A percentile compares a stretch with the other conserved stretches of the same genome.
These are phyloP conservation scores for Mobula birostris DNA, from an alignment of 2,113 vertebrate species.

Conservation along the genomic window DNA sequence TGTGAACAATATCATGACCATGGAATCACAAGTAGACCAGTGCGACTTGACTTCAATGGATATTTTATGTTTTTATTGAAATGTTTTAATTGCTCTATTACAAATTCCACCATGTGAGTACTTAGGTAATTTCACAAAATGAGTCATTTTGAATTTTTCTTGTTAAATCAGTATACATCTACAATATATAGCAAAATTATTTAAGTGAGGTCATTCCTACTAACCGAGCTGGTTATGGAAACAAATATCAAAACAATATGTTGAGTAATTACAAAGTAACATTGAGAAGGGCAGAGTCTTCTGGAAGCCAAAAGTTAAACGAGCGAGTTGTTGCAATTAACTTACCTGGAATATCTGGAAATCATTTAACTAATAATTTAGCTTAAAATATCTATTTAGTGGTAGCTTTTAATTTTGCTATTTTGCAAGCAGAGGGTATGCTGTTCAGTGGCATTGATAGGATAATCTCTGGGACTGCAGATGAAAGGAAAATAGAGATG, in stretches of 20 bases:
- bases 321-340: too few species aligned
- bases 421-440: too few species aligned
- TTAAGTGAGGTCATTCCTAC: not conserved
- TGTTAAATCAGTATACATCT: not conserved
- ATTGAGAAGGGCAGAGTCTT: too few species aligned
- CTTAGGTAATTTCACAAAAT: not conserved
- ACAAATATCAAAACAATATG: not conserved
- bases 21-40: not conserved
- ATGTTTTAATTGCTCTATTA: not conserved
- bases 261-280: too few species aligned
- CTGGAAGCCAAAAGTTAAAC: too few species aligned
- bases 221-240: not conserved
- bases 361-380: too few species aligned
- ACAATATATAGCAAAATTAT: not conserved
- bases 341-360: too few species aligned
- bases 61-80: not conserved
- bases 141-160: not conserved
- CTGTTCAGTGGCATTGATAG: too few species aligned
- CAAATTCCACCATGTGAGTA: not conserved
- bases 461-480: too few species aligned
- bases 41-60: not conserved
- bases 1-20: not conserved
- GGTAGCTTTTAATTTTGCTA: too few species aligned
- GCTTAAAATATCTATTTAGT: too few species aligned
- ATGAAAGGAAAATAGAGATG: too few species aligned